Evolutionary conservation across 2,113 vertebrate genomes (phyloP).

Genomic region (Paratilapia polleni): DNA sequence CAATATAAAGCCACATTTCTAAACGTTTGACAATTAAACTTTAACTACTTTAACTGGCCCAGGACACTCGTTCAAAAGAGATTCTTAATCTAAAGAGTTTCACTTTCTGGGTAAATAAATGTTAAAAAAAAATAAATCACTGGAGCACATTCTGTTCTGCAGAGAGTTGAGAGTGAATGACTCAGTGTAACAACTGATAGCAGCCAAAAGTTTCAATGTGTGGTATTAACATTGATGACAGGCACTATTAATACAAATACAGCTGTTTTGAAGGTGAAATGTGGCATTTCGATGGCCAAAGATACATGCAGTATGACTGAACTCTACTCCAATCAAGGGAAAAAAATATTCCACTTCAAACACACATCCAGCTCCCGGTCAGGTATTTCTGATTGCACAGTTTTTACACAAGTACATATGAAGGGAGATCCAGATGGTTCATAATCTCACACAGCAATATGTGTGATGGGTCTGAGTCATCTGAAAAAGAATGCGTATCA

Average conservation of each 20-base stretch:
- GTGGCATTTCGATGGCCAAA: neutral
- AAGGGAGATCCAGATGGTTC: constrained; percentile 69
- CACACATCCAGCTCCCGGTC: neutral
- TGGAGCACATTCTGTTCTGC: neutral
- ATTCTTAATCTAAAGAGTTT: neutral
- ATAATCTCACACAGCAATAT: constrained; percentile 58
- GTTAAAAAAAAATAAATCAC: neutral
- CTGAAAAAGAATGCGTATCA: constrained; percentile 33
- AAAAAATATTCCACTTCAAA: neutral
- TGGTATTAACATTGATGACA: neutral
- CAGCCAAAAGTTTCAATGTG: neutral
- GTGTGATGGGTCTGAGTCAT: constrained; percentile 65
- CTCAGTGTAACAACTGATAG: neutral
- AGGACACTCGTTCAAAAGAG: neutral
- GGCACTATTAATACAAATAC: neutral
- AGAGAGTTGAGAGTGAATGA: neutral
- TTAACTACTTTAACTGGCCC: no score
- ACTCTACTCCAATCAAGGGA: neutral
- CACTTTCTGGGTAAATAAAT: neutral
- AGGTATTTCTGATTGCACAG: constrained; percentile 23
- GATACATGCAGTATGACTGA: neutral
- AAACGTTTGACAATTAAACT: neutral
- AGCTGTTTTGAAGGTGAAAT: neutral
- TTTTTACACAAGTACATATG: constrained; percentile 36
- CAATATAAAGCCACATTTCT: neutral